Base-by-base conservation (phyloP, 2,113 vertebrate species). In the Colossoma macropomum region DNA sequence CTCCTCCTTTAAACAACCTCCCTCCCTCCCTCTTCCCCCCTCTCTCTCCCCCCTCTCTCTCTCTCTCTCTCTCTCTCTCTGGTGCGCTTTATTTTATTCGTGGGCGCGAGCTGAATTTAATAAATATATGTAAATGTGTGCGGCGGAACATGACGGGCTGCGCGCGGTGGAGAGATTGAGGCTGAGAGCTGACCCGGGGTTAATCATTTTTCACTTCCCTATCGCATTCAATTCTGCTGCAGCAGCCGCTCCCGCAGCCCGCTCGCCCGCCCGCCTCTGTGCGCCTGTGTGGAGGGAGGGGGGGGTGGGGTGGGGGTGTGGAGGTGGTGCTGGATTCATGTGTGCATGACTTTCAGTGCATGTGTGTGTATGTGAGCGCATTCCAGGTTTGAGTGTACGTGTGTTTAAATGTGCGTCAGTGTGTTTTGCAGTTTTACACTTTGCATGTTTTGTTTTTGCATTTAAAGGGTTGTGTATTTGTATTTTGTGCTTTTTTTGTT, bases 201-300 rank as follows among this genome's bases (percentile, higher is more conserved):
- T 96, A 97, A 96, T 96, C 96, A 96, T 96, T 96, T 96, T 96
- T 96, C 96, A 97, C 96, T 96, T 96, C 95, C 96, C 96, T 96
- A 96, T 96, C 95, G 93, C 93, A 95, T 95, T 96, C 95, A 92
- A 92, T 95, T 95, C 92, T 90, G 90, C 87, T 87, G 91, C 89
- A 85, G 86, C 77, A 72, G 74, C 84, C 34, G 34, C 34, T 38
- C 3, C 86, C 79, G 86, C 80, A 86, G 78, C 30, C 76, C 65
- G 70, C 41, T 68, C n/a, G 48, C 77, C 78, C 82, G 82, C 79
- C 50, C 71, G 80, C 70, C 38, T 76, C 12, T 65, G 79, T 65
- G 79, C 48, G 68, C 83, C 73, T 73, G 80, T 75, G 81, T 11
- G 34, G 34, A 38, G 34, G 34, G 34, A 7, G 34, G 34, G 7